Evolutionary conservation across 2,888 invertebrate genomes (phyloP).

Genomic region (Bugulina stolonifera): DNA sequence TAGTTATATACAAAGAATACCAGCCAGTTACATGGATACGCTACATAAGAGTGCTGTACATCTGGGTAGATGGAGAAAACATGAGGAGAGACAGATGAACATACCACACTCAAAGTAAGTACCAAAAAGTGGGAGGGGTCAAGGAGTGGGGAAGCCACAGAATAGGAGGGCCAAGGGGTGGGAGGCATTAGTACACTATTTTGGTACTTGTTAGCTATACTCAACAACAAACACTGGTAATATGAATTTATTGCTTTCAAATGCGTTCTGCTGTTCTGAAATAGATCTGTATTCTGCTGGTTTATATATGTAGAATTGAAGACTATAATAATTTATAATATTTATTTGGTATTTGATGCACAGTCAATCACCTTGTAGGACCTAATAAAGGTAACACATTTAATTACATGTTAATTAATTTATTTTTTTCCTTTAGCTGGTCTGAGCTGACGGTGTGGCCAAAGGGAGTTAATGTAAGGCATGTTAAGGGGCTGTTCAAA

Average conservation of each 20-base stretch:
- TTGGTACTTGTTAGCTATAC: no score
- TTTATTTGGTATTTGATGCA: neutral
- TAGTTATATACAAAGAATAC: conserved; percentile 66
- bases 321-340: neutral
- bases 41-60: conserved; percentile 84
- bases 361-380: neutral
- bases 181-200: no score
- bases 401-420: no score
- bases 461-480: conserved; percentile 68
- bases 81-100: conserved; percentile 60
- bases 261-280: no score
- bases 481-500: conserved; percentile 67
- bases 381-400: no score
- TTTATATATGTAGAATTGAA: neutral
- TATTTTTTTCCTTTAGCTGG: conserved; percentile 54
- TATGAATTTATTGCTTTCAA: no score
- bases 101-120: conserved; percentile 56
- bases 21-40: conserved; percentile 74
- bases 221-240: no score
- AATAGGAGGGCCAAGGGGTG: no score
- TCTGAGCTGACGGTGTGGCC: conserved; percentile 66
- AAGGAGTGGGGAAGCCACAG: no score
- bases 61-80: conserved; percentile 71
- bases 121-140: no score
- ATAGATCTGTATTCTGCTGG: neutral